Evolutionary conservation across 2,888 invertebrate genomes (phyloP).

Genomic region (Drosophila barbarae): DNA sequence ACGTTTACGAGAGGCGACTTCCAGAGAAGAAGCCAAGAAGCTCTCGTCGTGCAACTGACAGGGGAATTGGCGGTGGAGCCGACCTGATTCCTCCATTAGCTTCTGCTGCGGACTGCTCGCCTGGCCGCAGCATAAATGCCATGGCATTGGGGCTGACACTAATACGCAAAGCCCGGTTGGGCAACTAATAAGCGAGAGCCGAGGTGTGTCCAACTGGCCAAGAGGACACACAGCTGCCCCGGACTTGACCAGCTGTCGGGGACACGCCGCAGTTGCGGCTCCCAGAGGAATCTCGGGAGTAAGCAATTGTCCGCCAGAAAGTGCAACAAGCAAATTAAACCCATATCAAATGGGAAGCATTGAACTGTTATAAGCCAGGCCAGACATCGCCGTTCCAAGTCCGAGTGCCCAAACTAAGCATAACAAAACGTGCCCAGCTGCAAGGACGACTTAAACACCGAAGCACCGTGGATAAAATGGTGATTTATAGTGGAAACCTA

Average conservation of each 20-base stretch:
- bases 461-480: slow-evolving; percentile 18
- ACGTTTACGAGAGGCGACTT: slow-evolving; percentile 44
- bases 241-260: slow-evolving; percentile 20
- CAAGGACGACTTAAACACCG: slow-evolving; percentile 1
- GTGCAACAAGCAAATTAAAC: slow-evolving; percentile 55
- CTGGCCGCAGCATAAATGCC: slow-evolving; percentile 60
- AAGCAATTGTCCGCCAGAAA: slow-evolving; percentile 28
- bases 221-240: slow-evolving; percentile 14
- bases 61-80: slow-evolving; percentile 18
- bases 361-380: slow-evolving; percentile 59
- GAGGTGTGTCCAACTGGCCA: slow-evolving; percentile 43
- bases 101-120: slow-evolving; percentile 15
- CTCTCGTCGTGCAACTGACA: slow-evolving; percentile 54
- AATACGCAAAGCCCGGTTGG: slow-evolving; percentile 66
- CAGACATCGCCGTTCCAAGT: slow-evolving; percentile 47
- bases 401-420: slow-evolving; percentile 27
- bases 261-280: slow-evolving; percentile 19
- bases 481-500: too few relatives aligned
- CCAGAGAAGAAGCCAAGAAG: background rate
- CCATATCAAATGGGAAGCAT: slow-evolving; percentile 65
- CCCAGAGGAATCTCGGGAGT: slow-evolving; percentile 16
- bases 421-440: slow-evolving; percentile 16
- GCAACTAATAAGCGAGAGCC: slow-evolving; percentile 66
- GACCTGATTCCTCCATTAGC: slow-evolving; percentile 26
- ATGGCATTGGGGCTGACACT: slow-evolving; percentile 66